Base-by-base conservation (phyloP, 2,113 vertebrate species). In the Pelecanus crispus region DNA sequence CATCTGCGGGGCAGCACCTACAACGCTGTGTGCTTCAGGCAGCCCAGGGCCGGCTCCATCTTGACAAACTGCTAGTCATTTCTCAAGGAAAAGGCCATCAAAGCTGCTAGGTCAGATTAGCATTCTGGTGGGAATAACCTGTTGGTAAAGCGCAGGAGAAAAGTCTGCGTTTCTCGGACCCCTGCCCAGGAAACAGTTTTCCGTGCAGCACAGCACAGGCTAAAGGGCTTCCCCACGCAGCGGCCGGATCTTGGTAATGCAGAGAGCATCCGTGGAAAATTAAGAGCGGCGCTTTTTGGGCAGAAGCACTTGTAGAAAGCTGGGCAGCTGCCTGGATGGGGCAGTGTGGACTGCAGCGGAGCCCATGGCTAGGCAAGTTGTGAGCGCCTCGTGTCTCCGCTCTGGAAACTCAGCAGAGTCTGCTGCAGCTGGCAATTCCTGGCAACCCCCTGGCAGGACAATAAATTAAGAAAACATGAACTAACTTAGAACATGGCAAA, bases 401-500 rank as follows among this genome's bases (percentile, higher is more conserved):
- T 36, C 65, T 78, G 74, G 84, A 87, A 95, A 85, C 28, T 74
- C 56, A 8, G 58, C 31, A 36, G 71, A 26, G 29, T 14, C 8
- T 71, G 71, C 56, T 55, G 40, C 20, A 10, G 31, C 62, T 59
- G 66, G 79, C 42, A 81, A 32, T 58, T 61, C 36, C 71, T 65
- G 73, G 81, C 94, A 95, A 36, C 24, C 24, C 29, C 8, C 62
- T 38, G 56, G 53, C 34, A 82, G 85, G 81, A 50, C 2, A 10
- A 28, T 71, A 92, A 74, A 90, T 85, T 78, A 79, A 72, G 56
- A 90, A 91, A 95, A 52, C 34, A 61, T 1, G 0, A 55, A 49
- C 55, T 74, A 58, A 91, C 77, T 74, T 73, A 42, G 80, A 92
- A 56, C 24, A 73, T 26, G 53, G 85, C 45, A 85, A 94, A 94